Evolutionary conservation across 2,888 invertebrate species (phyloP).

Genomic region (Apamea epomidion): DNA sequence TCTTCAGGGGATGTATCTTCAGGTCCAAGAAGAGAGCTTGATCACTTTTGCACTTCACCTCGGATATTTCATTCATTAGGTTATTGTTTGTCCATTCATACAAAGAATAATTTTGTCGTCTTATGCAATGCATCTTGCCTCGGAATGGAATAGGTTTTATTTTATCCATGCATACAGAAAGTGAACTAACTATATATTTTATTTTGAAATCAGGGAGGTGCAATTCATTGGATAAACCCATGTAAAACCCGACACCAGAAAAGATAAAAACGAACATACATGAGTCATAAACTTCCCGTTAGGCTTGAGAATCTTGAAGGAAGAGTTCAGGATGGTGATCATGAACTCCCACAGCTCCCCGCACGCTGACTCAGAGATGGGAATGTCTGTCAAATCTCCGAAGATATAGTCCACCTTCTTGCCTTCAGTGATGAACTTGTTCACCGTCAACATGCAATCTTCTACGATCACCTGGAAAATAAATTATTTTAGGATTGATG

Average conservation of each 20-base stretch:
- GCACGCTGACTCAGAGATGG: slow-evolving; percentile 95
- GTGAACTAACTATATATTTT: no score
- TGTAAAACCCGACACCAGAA: neutral
- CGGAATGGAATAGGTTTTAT: no score
- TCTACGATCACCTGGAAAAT: slow-evolving; percentile 94
- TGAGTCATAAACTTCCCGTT: slow-evolving; percentile 97
- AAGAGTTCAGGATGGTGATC: slow-evolving; percentile 94
- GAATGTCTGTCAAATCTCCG: slow-evolving; percentile 98
- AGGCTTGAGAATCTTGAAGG: slow-evolving; percentile 95
- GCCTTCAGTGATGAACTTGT: slow-evolving; percentile 94
- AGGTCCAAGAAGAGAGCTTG: no score
- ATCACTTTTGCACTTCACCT: no score
- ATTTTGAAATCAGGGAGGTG: no score
- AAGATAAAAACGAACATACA: slow-evolving; percentile 86
- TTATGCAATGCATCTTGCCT: no score
- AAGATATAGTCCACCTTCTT: slow-evolving; percentile 97
- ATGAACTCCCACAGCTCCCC: slow-evolving; percentile 97
- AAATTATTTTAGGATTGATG: neutral
- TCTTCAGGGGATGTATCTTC: no score
- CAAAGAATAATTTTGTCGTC: no score
- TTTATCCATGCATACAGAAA: no score
- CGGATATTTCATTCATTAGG: no score
- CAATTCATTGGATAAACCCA: neutral
- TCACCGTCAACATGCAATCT: slow-evolving; percentile 96
- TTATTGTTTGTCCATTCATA: no score